phyloP scores from a whole-genome alignment of 2,113 vertebrate species.

The Gadus chalcogrammus region DNA sequence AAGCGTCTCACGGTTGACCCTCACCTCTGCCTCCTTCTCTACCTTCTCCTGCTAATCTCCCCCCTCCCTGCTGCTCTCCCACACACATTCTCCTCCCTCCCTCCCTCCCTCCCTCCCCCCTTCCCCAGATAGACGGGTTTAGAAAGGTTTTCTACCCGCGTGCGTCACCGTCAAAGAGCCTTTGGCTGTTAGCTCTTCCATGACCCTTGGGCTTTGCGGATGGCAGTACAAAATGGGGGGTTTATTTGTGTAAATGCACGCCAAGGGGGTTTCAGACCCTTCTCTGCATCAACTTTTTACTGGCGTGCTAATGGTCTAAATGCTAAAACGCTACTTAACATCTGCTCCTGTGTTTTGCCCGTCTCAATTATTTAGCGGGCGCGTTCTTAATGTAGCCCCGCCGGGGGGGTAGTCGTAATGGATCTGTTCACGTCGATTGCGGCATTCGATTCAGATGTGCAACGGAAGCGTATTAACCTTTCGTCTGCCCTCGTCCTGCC shows the following conservation, averaged over 20 bases:
- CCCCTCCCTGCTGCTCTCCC: neutral
- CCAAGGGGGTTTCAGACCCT: conserved; percentile 3
- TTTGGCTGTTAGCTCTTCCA: conserved; percentile 31
- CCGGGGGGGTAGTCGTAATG: conserved; percentile 11
- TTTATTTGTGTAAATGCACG: conserved; percentile 39
- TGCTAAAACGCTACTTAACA: conserved; percentile 50
- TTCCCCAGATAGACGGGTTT: too few species aligned
- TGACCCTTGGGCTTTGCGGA: conserved; percentile 15
- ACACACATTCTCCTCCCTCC: too few species aligned
- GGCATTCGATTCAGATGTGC: neutral
- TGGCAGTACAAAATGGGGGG: conserved; percentile 19
- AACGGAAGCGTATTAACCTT: too few species aligned
- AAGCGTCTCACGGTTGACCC: conserved; percentile 41
- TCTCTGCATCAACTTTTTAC: conserved; percentile 36
- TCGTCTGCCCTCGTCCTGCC: too few species aligned
- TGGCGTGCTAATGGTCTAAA: conserved; percentile 40
- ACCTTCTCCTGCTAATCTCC: conserved; percentile 15
- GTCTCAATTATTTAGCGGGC: conserved; percentile 55
- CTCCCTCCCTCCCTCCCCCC: too few species aligned
- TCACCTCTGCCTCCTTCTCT: conserved; percentile 4
- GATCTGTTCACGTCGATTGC: conserved; percentile 37
- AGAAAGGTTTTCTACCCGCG: conserved; percentile 20
- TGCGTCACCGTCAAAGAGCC: conserved; percentile 31
- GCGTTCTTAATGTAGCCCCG: conserved; percentile 31
- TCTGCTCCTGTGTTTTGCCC: conserved; percentile 31